A percentile compares a stretch with the other conserved stretches of the same genome.
phyloP scores from a whole-genome alignment of 2,113 vertebrate genomes.

The Lucifuga dentata region DNA sequence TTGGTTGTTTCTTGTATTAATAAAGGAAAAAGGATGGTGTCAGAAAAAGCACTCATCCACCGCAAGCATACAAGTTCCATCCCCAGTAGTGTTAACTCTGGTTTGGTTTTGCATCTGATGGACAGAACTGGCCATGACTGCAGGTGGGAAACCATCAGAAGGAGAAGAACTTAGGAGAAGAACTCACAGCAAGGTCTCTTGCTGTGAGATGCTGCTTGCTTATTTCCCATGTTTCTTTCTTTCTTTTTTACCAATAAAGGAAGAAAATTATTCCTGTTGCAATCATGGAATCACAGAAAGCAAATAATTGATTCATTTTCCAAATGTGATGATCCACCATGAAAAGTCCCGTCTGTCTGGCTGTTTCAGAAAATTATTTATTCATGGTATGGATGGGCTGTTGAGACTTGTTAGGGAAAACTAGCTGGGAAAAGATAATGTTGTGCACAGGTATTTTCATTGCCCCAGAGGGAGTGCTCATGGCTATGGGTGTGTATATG shows the following conservation, averaged over 20 bases:
- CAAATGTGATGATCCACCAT: background rate
- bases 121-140: too few species aligned
- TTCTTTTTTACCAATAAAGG: background rate
- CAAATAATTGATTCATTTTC: background rate
- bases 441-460: slow-evolving; percentile 62
- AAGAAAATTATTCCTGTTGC: background rate
- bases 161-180: too few species aligned
- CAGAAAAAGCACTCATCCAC: too few species aligned
- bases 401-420: slow-evolving; percentile 65
- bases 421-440: slow-evolving; percentile 58
- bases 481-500: slow-evolving; percentile 46
- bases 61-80: too few species aligned
- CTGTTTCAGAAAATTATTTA: slow-evolving; percentile 48
- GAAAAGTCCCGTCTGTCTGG: slow-evolving; percentile 29
- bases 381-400: slow-evolving; percentile 62
- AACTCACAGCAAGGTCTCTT: too few species aligned
- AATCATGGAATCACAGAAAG: background rate
- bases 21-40: too few species aligned
- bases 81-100: too few species aligned
- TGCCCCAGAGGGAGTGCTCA: slow-evolving; percentile 51
- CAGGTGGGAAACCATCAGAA: too few species aligned
- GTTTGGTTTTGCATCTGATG: too few species aligned
- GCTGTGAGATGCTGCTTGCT: too few species aligned
- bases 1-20: too few species aligned
- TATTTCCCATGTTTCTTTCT: background rate